Percentiles rank a stretch among this genome's conserved stretches.
Conservation (phyloP, 35 echinoderm and acorn worm genomes). For the Holothuria glaberrima region DNA sequence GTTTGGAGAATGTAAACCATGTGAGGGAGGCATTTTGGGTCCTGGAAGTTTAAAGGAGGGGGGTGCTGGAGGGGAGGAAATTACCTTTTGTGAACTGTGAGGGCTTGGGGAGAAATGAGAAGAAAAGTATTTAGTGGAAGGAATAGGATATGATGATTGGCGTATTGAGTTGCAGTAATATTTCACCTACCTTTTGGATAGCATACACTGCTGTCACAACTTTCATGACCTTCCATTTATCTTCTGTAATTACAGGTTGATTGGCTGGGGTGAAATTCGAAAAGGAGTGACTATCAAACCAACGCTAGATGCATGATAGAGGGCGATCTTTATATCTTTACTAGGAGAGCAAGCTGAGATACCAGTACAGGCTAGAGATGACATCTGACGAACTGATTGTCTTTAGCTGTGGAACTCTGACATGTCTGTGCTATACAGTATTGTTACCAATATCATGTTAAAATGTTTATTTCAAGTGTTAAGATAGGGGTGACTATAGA, state of each 20-base stretch:
- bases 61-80: too few species aligned
- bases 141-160: neutral
- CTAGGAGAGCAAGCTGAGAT: neutral
- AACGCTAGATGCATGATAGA: constrained; percentile 56
- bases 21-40: too few species aligned
- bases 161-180: neutral
- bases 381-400: neutral
- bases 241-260: constrained; percentile 71
- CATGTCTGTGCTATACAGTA: too few species aligned
- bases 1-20: too few species aligned
- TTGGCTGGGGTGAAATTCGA: constrained; percentile 97
- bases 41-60: too few species aligned
- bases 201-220: neutral
- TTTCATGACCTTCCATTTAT: neutral
- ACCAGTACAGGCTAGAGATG: neutral
- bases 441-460: too few species aligned
- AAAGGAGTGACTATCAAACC: constrained; percentile 98
- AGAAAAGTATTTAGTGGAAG: too few species aligned
- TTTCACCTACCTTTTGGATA: neutral
- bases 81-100: too few species aligned
- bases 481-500: too few species aligned
- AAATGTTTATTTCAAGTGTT: too few species aligned
- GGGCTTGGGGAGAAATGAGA: too few species aligned
- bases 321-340: neutral
- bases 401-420: neutral